Evolutionary conservation across 1,140 invertebrate genomes (phyloP).

Genomic region (Saccostrea glomerata): DNA sequence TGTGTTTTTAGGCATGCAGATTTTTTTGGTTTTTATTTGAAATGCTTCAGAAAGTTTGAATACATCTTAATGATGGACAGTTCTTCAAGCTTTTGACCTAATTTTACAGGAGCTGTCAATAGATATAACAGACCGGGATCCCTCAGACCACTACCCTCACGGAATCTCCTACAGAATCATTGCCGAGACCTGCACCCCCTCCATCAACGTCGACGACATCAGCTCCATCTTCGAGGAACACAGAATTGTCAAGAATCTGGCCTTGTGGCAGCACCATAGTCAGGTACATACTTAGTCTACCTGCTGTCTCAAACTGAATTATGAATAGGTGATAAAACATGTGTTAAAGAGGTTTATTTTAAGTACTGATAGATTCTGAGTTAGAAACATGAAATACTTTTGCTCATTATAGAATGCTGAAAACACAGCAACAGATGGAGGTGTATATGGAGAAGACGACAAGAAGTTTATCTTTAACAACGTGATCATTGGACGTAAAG

Average conservation of each 20-base stretch:
- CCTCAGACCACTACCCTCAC: conserved; percentile 67
- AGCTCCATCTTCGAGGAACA: conserved; percentile 79
- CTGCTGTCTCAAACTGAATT: background rate
- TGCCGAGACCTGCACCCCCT: conserved; percentile 77
- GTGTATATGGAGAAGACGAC: conserved; percentile 78
- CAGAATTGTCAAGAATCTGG: conserved; percentile 77
- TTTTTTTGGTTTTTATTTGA: no score
- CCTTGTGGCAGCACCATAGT: conserved; percentile 74
- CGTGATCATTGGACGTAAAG: conserved; percentile 77
- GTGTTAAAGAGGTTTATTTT: no score
- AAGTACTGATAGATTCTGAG: background rate
- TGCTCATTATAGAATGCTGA: background rate
- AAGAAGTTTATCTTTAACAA: conserved; percentile 79
- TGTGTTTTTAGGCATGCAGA: no score
- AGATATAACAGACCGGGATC: conserved; percentile 77
- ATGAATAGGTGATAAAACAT: no score
- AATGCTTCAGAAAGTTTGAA: no score
- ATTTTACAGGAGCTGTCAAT: conserved; percentile 74
- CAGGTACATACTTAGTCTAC: conserved; percentile 58
- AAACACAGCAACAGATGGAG: conserved; percentile 62
- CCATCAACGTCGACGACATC: conserved; percentile 74
- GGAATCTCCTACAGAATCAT: conserved; percentile 77
- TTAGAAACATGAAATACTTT: background rate
- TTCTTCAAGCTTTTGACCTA: background rate
- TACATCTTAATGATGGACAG: no score